A percentile compares a stretch with the other conserved stretches of the same genome.
phyloP scores from a whole-genome alignment of 35 echinoderm and acorn worm genomes.

The Holothuria glaberrima region DNA sequence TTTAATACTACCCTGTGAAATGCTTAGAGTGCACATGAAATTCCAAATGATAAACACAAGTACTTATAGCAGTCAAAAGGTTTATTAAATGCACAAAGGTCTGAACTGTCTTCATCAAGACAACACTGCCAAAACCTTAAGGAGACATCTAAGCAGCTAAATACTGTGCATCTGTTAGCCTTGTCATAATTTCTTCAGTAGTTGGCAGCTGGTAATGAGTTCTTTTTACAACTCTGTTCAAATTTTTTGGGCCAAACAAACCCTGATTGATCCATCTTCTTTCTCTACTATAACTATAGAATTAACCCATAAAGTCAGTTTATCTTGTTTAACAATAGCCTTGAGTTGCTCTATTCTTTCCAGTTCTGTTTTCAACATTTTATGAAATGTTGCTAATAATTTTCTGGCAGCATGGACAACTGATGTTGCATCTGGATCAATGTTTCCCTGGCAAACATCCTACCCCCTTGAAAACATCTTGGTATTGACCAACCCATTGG shows the following conservation, averaged over 20 bases:
- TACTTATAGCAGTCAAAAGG: conserved; percentile 32
- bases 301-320: conserved; percentile 41
- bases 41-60: conserved; percentile 30
- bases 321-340: not conserved
- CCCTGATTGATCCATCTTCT: conserved; percentile 27
- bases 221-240: conserved; percentile 50
- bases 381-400: not conserved
- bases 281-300: conserved; percentile 56
- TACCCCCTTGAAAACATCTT: conserved; percentile 26
- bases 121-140: conserved; percentile 17
- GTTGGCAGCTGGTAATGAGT: conserved; percentile 45
- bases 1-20: conserved; percentile 49
- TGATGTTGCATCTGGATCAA: not conserved
- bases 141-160: conserved; percentile 46
- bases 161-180: conserved; percentile 13
- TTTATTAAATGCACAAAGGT: conserved; percentile 39
- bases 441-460: conserved; percentile 33
- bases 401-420: not conserved
- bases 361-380: not conserved
- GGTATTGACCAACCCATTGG: not conserved
- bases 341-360: conserved; percentile 2
- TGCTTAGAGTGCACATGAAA: conserved; percentile 37
- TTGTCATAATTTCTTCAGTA: conserved; percentile 7
- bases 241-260: conserved; percentile 35
- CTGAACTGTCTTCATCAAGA: conserved; percentile 4